A percentile compares a stretch with the other conserved stretches of the same genome.
Evolutionary conservation across 2,888 invertebrate genomes (phyloP).

Genomic region (Sminthurinus aureus): DNA sequence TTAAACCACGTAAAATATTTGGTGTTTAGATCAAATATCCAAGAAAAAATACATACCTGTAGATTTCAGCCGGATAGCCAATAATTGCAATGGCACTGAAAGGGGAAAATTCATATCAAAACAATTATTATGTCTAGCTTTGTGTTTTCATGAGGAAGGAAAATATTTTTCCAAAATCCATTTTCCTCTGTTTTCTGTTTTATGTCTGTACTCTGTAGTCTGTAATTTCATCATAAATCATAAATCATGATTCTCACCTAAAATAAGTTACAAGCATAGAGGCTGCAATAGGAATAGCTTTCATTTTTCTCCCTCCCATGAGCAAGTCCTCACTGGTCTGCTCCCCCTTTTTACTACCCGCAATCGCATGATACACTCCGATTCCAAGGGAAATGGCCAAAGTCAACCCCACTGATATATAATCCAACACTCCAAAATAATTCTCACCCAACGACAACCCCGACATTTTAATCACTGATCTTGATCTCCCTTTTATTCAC

Average conservation of each 20-base stretch:
- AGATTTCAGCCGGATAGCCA: conserved; percentile 53
- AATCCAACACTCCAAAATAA: conserved; percentile 52
- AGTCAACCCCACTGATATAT: conserved; percentile 48
- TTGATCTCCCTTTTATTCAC: too few relatives aligned
- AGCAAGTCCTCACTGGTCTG: conserved; percentile 54
- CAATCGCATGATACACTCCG: conserved; percentile 50
- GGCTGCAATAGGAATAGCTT: conserved; percentile 54
- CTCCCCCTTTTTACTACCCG: conserved; percentile 30
- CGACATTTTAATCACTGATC: neutral
- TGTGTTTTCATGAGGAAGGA: too few relatives aligned
- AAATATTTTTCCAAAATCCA: too few relatives aligned
- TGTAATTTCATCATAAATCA: too few relatives aligned
- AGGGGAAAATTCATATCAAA: too few relatives aligned
- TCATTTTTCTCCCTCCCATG: conserved; percentile 55
- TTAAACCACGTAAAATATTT: too few relatives aligned
- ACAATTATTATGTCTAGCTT: too few relatives aligned
- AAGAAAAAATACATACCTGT: conserved; percentile 35
- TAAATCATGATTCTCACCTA: too few relatives aligned
- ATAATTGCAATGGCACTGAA: conserved; percentile 38
- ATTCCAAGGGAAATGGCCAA: conserved; percentile 49
- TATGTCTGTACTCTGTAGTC: too few relatives aligned
- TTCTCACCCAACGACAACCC: conserved; percentile 35
- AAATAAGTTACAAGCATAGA: conserved; percentile 53
- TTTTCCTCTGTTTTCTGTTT: too few relatives aligned
- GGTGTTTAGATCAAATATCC: too few relatives aligned